These are phyloP conservation scores for Phalacrocorax pelagicus DNA, from an alignment of 2,113 vertebrate genomes.

Conservation along the genomic window DNA sequence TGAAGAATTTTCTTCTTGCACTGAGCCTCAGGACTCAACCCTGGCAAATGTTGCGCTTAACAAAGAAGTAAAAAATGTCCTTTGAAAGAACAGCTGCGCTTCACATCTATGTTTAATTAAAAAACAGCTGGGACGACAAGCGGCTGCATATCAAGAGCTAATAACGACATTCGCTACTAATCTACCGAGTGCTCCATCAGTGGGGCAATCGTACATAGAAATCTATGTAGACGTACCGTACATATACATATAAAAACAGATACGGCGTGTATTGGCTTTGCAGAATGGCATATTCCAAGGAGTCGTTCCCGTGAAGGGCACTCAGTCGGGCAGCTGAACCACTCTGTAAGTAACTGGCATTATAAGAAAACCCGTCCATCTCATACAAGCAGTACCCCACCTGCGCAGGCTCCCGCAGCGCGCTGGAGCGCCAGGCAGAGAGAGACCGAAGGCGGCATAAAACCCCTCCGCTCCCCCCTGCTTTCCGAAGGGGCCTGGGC, in stretches of 20 bases:
- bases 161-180: not conserved
- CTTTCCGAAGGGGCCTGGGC: not conserved
- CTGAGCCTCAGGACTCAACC: not conserved
- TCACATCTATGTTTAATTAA: constrained; percentile 2
- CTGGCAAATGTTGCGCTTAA: not conserved
- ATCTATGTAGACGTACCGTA: not conserved
- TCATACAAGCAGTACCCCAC: not conserved
- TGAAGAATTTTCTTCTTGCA: not conserved
- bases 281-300: not conserved
- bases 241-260: not conserved
- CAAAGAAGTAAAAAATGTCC: not conserved
- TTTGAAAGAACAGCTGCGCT: constrained; percentile 36
- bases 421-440: not conserved
- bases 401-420: not conserved
- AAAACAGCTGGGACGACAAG: constrained; percentile 45
- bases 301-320: not conserved
- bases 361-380: not conserved
- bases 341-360: not conserved
- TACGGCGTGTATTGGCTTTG: not conserved
- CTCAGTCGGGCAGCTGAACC: not conserved
- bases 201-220: not conserved
- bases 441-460: not conserved
- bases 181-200: not conserved
- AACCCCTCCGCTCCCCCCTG: not conserved
- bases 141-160: constrained; percentile 10